A percentile compares a stretch with the other conserved stretches of the same genome.
Evolutionary conservation across 2,113 vertebrate species (phyloP).

Genomic region (Pelodiscus sinensis): DNA sequence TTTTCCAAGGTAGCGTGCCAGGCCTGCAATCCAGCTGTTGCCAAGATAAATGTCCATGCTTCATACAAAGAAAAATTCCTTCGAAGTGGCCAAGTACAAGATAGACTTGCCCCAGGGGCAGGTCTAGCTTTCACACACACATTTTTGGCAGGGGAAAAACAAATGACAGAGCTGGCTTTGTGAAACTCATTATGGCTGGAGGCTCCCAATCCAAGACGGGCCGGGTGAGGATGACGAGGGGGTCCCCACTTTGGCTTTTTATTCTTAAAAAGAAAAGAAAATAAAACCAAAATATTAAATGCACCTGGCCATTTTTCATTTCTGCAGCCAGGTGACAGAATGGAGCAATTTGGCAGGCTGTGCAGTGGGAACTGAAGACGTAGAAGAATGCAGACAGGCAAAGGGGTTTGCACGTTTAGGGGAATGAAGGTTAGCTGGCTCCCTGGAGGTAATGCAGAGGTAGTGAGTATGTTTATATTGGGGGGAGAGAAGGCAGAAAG

Average conservation of each 20-base stretch:
- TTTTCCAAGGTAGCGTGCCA: background rate
- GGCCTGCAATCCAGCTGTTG: background rate
- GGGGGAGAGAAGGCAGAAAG: too few relatives aligned
- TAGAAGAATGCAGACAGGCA: background rate
- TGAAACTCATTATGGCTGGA: background rate
- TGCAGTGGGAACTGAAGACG: background rate
- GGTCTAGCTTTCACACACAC: background rate
- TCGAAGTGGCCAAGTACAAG: conserved; percentile 21
- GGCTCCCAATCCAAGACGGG: background rate
- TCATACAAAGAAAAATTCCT: background rate
- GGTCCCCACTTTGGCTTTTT: background rate
- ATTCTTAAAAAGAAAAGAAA: background rate
- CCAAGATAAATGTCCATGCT: conserved; percentile 51
- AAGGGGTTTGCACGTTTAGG: background rate
- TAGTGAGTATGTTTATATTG: too few relatives aligned
- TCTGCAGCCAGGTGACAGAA: background rate
- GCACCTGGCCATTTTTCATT: background rate
- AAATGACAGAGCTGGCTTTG: conserved; percentile 19
- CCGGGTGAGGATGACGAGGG: accelerated
- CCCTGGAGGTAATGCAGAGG: background rate
- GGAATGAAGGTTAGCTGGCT: background rate
- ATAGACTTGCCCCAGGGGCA: conserved; percentile 24
- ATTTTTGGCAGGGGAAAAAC: background rate
- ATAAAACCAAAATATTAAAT: background rate
- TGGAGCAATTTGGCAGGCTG: background rate